Base-by-base conservation (phyloP, 2,113 vertebrate genomes). In the Dromas ardeola region DNA sequence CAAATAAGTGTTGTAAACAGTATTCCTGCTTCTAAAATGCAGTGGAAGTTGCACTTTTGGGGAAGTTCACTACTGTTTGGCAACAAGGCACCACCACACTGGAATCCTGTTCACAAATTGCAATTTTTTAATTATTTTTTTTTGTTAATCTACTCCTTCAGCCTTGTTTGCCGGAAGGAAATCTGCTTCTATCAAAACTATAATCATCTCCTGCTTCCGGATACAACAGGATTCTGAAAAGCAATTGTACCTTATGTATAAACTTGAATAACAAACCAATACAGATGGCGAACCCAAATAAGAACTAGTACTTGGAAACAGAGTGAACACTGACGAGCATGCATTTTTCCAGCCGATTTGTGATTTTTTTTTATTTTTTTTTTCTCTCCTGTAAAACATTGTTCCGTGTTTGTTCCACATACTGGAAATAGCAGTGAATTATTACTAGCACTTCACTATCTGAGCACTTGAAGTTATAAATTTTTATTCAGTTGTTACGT, bases 11-110 rank as follows among this genome's bases (percentile, higher is more conserved):
- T 36, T 77, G 19, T 10, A 32, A 88, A 82, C 0, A 40, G 26
- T 9, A 70, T 5, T 52, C 5, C 5, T 9, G 26, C 9, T 89
- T 38, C 26, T 47, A 50, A 19, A 81, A 22, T 4, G 15, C 22
- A 82, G 22, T 8, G 11, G 11, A 90, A 71, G 14, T 27, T 1
- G 5, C 0, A 0, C n/a, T 40, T 70, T 3, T 30, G 15, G 22
- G 34, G 4, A 82, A 42, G 16, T 19, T 86, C 9, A n/a, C 20
- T 38, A 63, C 13, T 73, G 49, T 30, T 30, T 15, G 20, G 58
- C 29, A 78, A 74, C 25, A 86, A 63, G 45, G 45, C 22, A 59
- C 23, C 38, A 63, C 6, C 21, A 15, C 22, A 55, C 32, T 67
- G 26, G 49, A 63, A 69, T 42, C 6, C 17, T 49, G 19, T 42